Base-by-base conservation (phyloP, 2,797 vertebrate species). In the Chloroceryle amazona region DNA sequence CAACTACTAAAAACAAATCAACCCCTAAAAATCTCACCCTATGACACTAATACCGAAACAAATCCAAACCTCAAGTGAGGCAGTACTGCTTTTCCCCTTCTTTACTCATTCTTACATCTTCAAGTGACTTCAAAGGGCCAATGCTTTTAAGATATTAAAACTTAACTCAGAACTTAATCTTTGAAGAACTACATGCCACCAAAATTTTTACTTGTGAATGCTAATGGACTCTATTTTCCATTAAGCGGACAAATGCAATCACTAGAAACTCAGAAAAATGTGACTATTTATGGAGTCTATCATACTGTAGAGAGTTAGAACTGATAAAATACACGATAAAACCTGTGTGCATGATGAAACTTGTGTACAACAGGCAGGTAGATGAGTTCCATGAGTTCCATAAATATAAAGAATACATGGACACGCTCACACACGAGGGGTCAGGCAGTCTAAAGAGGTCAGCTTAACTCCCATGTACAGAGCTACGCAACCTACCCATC, bases 381-480 rank as follows among this genome's bases (percentile, higher is more conserved):
- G n/a, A 41, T 31, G 11, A 67, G 29, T 23, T 70, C 5, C 22
- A 23, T 1, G 0, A 11, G 9, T n/a, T 71, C 37, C 37, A 37
- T 37, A 37, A 37, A 37, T 29, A 22, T 16, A 25, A 52, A 72
- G 31, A 71, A 16, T 11, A 47, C 47, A 47, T 19, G 42, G 26
- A 26, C 49, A 51, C 46, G 22, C 46, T 23, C 13, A 41, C 49
- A 26, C 9, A 13, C 23, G 0, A 2, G 1, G 46, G 15, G 22
- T 39, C 44, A 76, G 63, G 47, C 1, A 2, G 12, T 6, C 12
- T 13, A 23, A 35, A 2, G 2, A 28, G 8, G 19, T 7, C 0
- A 0, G 1, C 44, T 23, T 14, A 75, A 28, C 60, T 22, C 47
- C 51, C 8, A 0, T 0, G 1, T 3, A 7, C 44, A 71, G 14